phyloP scores from a whole-genome alignment of 1,140 invertebrate species.

The Helicoverpa armigera region DNA sequence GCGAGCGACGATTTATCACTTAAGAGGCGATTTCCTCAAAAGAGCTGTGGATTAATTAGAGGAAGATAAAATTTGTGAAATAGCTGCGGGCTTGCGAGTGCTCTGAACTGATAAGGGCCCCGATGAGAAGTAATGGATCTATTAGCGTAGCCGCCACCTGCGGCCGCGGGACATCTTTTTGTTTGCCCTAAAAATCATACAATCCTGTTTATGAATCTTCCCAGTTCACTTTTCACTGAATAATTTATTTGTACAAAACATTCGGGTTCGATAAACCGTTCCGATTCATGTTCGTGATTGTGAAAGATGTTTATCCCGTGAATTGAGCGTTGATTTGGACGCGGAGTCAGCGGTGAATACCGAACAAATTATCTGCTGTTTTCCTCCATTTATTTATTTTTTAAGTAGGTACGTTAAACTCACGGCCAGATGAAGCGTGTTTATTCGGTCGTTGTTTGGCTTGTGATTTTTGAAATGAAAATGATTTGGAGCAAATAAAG shows the following conservation, averaged over 20 bases:
- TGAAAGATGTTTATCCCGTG: conserved; percentile 57
- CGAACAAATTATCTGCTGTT: conserved; percentile 62
- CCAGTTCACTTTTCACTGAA: conserved; percentile 60
- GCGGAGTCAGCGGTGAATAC: conserved; percentile 57
- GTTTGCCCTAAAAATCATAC: conserved; percentile 65
- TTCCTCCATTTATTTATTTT: conserved; percentile 58
- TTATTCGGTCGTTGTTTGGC: conserved; percentile 14
- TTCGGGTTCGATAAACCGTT: conserved; percentile 66
- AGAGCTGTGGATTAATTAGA: conserved; percentile 80
- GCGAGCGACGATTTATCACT: conserved; percentile 76
- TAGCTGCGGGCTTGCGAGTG: conserved; percentile 74
- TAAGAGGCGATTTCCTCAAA: conserved; percentile 75
- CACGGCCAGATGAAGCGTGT: background rate
- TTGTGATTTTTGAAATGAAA: conserved; percentile 21
- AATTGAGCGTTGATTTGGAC: conserved; percentile 62
- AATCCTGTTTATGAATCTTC: conserved; percentile 63
- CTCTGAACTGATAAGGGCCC: conserved; percentile 74
- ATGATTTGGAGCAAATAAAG: background rate
- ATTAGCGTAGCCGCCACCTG: conserved; percentile 62
- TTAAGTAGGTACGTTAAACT: conserved; percentile 49
- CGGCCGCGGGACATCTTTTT: conserved; percentile 60
- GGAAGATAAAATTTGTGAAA: conserved; percentile 83
- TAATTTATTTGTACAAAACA: conserved; percentile 65
- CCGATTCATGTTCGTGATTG: conserved; percentile 47
- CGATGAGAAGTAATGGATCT: conserved; percentile 76